Percentiles rank a stretch among this genome's conserved stretches.
phyloP scores from a whole-genome alignment of 2,113 vertebrate genomes.

The Calonectris borealis region DNA sequence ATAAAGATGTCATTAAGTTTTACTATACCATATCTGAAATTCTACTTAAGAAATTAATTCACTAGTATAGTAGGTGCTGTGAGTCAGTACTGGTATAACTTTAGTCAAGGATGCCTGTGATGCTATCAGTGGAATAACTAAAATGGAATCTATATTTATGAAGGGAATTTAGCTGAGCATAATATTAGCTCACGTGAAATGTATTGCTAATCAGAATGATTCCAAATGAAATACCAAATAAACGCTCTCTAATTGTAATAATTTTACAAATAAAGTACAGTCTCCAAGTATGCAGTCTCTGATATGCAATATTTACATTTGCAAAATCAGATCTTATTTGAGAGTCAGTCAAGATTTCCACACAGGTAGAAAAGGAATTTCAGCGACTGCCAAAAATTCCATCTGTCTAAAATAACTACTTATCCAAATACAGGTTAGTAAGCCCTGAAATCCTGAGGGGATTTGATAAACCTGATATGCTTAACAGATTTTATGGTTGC shows the following conservation, averaged over 20 bases:
- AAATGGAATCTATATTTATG: neutral
- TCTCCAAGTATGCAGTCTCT: neutral
- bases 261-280: neutral
- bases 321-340: slow-evolving; percentile 4
- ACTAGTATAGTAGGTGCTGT: neutral
- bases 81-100: neutral
- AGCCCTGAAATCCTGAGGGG: neutral
- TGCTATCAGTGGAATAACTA: neutral
- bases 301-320: neutral
- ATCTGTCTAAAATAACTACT: slow-evolving; percentile 24
- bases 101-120: neutral
- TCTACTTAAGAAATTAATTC: neutral
- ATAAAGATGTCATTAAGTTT: neutral
- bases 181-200: neutral
- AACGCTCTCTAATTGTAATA: neutral
- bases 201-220: neutral
- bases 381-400: slow-evolving; percentile 28
- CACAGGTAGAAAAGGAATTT: slow-evolving; percentile 28
- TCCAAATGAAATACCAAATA: neutral
- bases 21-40: neutral
- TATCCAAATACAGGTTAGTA: slow-evolving; percentile 38
- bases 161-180: neutral
- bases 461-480: slow-evolving; percentile 26
- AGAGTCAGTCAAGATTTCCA: neutral
- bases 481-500: slow-evolving; percentile 10